Evolutionary conservation across 1,140 invertebrate genomes (phyloP), one percentile per base, ranked within the genome.

Genomic region (Solen grandis): DNA sequence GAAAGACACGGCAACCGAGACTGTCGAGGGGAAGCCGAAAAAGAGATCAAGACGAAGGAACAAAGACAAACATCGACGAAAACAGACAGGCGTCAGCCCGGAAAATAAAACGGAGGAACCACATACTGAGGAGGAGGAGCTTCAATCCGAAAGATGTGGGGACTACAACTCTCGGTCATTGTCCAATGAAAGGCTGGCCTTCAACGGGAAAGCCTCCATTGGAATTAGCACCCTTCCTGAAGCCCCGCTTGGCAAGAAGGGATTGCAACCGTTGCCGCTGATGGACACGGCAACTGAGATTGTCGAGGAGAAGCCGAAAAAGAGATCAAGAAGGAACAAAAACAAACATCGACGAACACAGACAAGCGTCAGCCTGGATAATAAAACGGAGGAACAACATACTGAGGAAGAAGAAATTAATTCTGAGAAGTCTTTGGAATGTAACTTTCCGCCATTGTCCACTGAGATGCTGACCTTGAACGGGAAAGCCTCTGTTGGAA

Each of bases 351-450:
- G n/a, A n/a, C n/a, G n/a, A n/a, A n/a, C n/a, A n/a, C n/a, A n/a
- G n/a, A n/a, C n/a, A n/a, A n/a, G n/a, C n/a, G n/a, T n/a, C 13
- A 16, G 41, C 25, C 75, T 65, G n/a, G 65, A 78, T 14, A 62
- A 78, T 16, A 76, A 76, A 38, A 66, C 74, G 5, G 1, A 22
- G 38, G 77, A 80, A 33, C 77, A 66, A 31, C 68, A 72, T 16
- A 80, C 77, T 1, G 77, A 80, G 57, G 66, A 80, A 55, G 77
- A 80, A 38, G 77, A 80, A 16, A 41, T 72, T 31, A 33, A 80
- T n/a, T 50, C 68, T 16, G 77, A 80, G 3, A 19, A 27, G 2
- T 60, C 41, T 5, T 62, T 68, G 10, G 68, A 60, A 2, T 68
- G 55, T 19, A 72, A n/a, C 29, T 33, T 35, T n/a, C 16, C 38